Evolutionary conservation across 2,888 invertebrate genomes (phyloP), one percentile per base, ranked within the genome.

Genomic region (Seira ritae): DNA sequence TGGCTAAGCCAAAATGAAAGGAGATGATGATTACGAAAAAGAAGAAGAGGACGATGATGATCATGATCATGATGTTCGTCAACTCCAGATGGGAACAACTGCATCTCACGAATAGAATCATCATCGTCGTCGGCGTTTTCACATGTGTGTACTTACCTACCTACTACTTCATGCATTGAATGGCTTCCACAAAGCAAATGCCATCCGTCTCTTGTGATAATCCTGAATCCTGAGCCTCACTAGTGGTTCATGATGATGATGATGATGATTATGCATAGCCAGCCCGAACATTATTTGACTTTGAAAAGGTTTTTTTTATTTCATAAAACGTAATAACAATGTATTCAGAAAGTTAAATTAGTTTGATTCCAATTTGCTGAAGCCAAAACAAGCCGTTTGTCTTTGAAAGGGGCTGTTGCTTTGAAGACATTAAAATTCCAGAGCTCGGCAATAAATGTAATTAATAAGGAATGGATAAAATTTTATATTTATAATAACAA

Each of bases 41-140:
- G 3, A 55, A 20, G 62, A 62, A 22, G 62, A 20, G 19, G 50
- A 12, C 12, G 50, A 50, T 50, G 50, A 50, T 50, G 50, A 50
- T 50, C 6, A 62, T 20, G 20, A 62, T 62, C 20, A 62, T 2
- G 62, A 62, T 62, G 62, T 75, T 75, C 70, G 81, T 82, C 82
- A 82, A 73, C 82, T 82, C 82, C 82, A 82, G 82, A 82, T 82
- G 82, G 72, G 72, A 82, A 76, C 82, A 82, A 82, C 82, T 77
- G 82, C 72, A 82, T 69, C 68, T 1, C 72, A 62, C 62, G 62
- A 20, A 62, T 62, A 62, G 62, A 62, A 62, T 62, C 62, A 62
- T 62, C 20, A 62, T 20, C 12, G 12, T 62, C 20, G 20, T 62
- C 62, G 2, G 15, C 15, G 12, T 50, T n/a, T n/a, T 62, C 62